A percentile compares a stretch with the other conserved stretches of the same genome.
These are phyloP conservation scores for Dolomedes plantarius DNA, from an alignment of 2,888 invertebrate species.

Conservation along the genomic window DNA sequence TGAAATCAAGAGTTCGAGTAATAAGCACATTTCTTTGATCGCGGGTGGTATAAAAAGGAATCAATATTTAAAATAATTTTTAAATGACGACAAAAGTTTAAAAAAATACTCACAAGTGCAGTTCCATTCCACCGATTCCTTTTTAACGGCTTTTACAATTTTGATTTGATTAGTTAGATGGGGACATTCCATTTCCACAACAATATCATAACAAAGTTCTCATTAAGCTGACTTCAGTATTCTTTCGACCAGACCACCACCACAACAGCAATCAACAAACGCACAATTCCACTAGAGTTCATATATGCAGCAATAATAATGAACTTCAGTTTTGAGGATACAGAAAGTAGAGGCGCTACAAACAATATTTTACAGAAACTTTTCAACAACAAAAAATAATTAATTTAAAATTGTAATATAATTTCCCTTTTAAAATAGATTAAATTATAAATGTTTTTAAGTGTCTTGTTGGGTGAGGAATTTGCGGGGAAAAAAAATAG, in stretches of 20 bases:
- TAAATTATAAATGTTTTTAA: too few species aligned
- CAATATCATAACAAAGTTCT: constrained; percentile 50
- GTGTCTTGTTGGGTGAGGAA: too few species aligned
- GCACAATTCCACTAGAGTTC: not conserved
- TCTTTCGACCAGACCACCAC: constrained; percentile 26
- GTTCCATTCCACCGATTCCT: constrained; percentile 73
- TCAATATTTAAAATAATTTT: constrained; percentile 4
- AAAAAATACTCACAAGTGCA: constrained; percentile 48
- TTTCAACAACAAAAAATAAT: too few species aligned
- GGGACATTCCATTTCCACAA: constrained; percentile 77
- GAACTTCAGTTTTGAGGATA: too few species aligned
- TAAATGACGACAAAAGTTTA: not conserved
- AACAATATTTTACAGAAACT: too few species aligned
- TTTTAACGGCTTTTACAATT: constrained; percentile 75
- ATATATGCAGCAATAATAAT: too few species aligned
- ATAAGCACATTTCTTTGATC: constrained; percentile 1
- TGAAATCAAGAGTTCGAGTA: not conserved
- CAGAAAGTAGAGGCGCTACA: too few species aligned
- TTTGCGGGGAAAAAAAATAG: too few species aligned
- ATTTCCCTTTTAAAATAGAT: too few species aligned
- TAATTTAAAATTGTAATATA: too few species aligned
- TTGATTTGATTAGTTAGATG: constrained; percentile 76
- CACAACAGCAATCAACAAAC: constrained; percentile 30
- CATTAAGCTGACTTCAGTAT: constrained; percentile 17
- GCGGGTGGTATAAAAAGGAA: not conserved